Base-by-base conservation (phyloP, 2,797 vertebrate species). In the Sebastes steindachneri region DNA sequence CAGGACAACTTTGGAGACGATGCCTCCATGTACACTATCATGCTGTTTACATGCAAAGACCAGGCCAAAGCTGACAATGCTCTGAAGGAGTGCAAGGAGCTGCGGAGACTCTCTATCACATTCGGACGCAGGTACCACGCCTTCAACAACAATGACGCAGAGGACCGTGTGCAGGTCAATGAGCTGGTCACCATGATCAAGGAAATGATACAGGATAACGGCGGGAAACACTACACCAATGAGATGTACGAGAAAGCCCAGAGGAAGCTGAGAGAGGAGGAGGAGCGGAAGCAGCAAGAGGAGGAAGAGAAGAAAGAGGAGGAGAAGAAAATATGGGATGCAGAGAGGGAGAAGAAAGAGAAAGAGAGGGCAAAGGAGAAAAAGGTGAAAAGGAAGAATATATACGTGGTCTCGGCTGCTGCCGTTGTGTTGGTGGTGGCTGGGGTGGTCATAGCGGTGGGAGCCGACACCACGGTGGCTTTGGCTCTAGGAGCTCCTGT, bases 31-130 rank as follows among this genome's bases (percentile, higher is more conserved):
- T 95, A 94, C 88, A 94, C 94, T n/a, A 94, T 95, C 75, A 92
- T 95, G 91, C 85, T 95, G 78, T 96, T 96, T 35, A 95, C 95
- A 0, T 91, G 92, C 48, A 91, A 91, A 75, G 95, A 95, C 37
- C 93, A 95, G 74, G 90, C 83, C 0, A 95, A 91, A 79, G 88
- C 94, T 17, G 91, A 94, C 84, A 92, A 85, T 17, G 92, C 88
- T 0, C 65, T 95, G 72, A 93, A 94, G 48, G 90, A 94, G 84
- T 92, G 94, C 80, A 92, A 93, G 62, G 92, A 93, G 63, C 86
- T 95, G 14, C 88, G 88, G 59, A 84, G 90, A 64, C 91, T 95
- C 8, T 91, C 94, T 0, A 88, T 94, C 4, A 93, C 90, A 1
- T 95, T 94, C 37, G 93, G 92, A 35, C 92, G 93, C 51, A 75